Base-by-base conservation (phyloP, 2,113 vertebrate species). In the Taxidea taxus region DNA sequence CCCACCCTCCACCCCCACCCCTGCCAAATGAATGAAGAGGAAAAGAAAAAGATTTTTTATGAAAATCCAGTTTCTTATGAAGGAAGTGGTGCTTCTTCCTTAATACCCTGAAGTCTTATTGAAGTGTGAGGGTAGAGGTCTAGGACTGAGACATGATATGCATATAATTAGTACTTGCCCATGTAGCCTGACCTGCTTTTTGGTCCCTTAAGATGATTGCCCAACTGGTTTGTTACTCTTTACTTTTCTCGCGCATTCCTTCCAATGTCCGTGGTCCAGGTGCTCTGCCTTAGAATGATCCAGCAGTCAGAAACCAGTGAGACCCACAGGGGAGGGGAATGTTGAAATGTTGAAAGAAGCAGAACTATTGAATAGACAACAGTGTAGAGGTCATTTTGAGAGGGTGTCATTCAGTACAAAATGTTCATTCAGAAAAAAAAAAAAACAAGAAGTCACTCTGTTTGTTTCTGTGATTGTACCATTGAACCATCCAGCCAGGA, bases 321-420 rank as follows among this genome's bases (percentile, higher is more conserved):
- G 49, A 81, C 3, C 27, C 34, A 87, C 21, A 75, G 49, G 44
- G n/a, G 54, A 94, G 92, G 12, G 37, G 56, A 56, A 78, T 82
- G 25, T 51, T 83, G n/a, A 72, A 56, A 78, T 82, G 25, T 58
- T 83, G n/a, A 66, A 95, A 88, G 44, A 95, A 88, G 56, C 31
- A 64, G 49, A 91, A n/a, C 78, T 87, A 31, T 1, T 51, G 31
- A 74, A 34, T 7, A 78, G 90, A 70, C 83, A 72, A 31, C 29
- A 81, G 51, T 87, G 86, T 70, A 86, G 58, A 90, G 60, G 42
- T 37, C 29, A 58, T 47, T 90, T 21, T 47, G 54, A 96, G 1
- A 10, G 68, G 83, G 68, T 97, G 86, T 78, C n/a, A 68, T 70
- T 92, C 51, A 84, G 87, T 83, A 96, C 49, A 91, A 68, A 93